Conservation (phyloP, 2,888 invertebrate genomes). For the Drosophila buzzatii region DNA sequence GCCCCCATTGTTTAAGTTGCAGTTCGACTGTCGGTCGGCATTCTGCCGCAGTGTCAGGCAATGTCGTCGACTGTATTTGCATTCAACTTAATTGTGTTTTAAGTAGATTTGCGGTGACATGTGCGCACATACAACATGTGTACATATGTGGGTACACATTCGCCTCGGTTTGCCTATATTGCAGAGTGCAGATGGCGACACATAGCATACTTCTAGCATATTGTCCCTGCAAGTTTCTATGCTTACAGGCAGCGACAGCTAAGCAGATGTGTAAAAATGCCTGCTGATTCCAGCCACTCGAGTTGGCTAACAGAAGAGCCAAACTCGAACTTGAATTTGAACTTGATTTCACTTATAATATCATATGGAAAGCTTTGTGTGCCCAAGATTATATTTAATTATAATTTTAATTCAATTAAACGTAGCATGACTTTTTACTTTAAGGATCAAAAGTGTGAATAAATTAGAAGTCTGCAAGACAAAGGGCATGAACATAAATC, state of each 20-base stretch:
- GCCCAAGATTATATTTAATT: constrained; percentile 3
- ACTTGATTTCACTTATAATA: constrained; percentile 3
- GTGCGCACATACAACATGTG: constrained; percentile 23
- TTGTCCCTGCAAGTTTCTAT: constrained; percentile 24
- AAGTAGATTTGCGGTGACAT: constrained; percentile 78
- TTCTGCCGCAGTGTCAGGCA: constrained; percentile 44
- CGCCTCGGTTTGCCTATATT: constrained; percentile 9
- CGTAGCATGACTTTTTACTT: constrained; percentile 2
- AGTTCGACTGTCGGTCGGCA: constrained; percentile 45
- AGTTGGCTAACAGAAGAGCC: background rate
- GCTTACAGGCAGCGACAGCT: constrained; percentile 17
- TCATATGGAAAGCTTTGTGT: background rate
- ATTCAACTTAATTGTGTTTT: constrained; percentile 82
- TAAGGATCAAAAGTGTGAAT: constrained; percentile 5
- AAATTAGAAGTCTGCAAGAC: background rate
- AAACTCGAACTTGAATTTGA: constrained; percentile 5
- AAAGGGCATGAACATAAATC: constrained; percentile 13
- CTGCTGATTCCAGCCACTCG: background rate
- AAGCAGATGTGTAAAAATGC: background rate
- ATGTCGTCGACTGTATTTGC: constrained; percentile 63
- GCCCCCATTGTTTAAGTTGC: constrained; percentile 65
- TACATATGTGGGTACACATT: background rate
- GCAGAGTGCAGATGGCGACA: constrained; percentile 8
- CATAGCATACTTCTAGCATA: background rate
- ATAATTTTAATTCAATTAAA: constrained; percentile 10